These are phyloP conservation scores for Troilus luridus DNA, from an alignment of 2,888 invertebrate genomes.

Conservation along the genomic window DNA sequence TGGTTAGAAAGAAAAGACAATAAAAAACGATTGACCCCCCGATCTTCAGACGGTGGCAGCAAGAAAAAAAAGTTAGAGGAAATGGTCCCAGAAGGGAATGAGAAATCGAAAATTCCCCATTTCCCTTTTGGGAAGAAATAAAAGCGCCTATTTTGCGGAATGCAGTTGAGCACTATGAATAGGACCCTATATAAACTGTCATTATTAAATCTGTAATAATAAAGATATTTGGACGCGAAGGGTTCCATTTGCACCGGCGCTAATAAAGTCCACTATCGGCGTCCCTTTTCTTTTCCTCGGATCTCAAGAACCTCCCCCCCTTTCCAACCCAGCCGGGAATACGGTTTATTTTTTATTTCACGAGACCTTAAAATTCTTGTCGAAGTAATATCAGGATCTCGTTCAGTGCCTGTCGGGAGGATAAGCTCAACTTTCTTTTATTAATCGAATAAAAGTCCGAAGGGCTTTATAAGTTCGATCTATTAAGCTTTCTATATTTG, in stretches of 20 bases:
- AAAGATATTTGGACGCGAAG: not conserved
- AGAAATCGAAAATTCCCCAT: constrained; percentile 16
- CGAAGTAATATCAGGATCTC: constrained; percentile 5
- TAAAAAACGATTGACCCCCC: not conserved
- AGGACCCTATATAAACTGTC: not conserved
- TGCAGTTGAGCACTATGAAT: not conserved
- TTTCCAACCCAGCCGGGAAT: not conserved
- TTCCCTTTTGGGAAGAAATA: not conserved
- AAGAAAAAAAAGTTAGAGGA: not conserved
- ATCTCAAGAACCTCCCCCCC: not conserved
- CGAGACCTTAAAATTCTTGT: constrained; percentile 16
- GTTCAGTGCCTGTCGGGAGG: not conserved
- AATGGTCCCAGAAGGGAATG: not conserved
- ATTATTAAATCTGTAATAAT: constrained; percentile 21
- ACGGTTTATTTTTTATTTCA: not conserved
- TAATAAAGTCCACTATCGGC: constrained; percentile 9
- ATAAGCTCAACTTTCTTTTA: not conserved
- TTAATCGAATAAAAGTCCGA: not conserved
- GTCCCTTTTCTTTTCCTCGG: not conserved
- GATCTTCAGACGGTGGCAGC: not conserved
- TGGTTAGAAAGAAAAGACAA: not conserved
- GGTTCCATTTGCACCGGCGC: not conserved
- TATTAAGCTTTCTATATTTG: not conserved
- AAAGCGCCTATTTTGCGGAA: not conserved
- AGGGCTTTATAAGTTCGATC: not conserved